These are phyloP conservation scores for Cepaea hortensis DNA, from an alignment of 2,888 invertebrate species.

Conservation along the genomic window DNA sequence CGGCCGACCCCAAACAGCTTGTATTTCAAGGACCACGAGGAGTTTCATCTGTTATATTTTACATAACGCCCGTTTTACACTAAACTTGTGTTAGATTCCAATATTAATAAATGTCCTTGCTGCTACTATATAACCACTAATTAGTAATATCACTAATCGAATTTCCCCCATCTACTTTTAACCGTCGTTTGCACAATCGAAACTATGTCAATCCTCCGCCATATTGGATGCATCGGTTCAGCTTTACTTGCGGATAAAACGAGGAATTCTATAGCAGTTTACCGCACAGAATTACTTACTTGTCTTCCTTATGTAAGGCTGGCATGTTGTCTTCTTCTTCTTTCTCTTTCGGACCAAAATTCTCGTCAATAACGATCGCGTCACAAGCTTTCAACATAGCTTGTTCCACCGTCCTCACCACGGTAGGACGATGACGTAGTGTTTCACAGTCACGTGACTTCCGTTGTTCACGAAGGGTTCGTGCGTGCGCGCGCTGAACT, in stretches of 20 bases:
- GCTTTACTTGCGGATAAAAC: neutral
- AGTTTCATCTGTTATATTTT: too few species aligned
- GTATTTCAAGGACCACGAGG: too few species aligned
- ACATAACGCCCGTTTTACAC: too few species aligned
- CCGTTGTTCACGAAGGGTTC: conserved; percentile 4
- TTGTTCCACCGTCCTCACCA: conserved; percentile 19
- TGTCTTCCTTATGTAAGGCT: conserved; percentile 72
- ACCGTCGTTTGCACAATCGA: too few species aligned
- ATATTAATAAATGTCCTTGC: too few species aligned
- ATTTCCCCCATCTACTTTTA: too few species aligned
- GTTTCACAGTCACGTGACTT: conserved; percentile 40
- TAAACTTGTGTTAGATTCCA: too few species aligned
- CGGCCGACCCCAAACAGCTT: too few species aligned
- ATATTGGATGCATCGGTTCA: conserved; percentile 11
- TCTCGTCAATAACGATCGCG: conserved; percentile 74
- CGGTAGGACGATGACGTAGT: conserved; percentile 36
- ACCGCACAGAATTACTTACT: conserved; percentile 59
- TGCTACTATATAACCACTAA: too few species aligned
- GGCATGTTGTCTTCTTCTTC: conserved; percentile 74
- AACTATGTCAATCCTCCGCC: conserved; percentile 31
- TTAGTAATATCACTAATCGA: too few species aligned
- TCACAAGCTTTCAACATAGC: conserved; percentile 70
- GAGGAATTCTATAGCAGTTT: neutral
- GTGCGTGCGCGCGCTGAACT: neutral
- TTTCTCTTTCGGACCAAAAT: conserved; percentile 74